Percentiles rank a stretch among this genome's conserved stretches.
phyloP scores from a whole-genome alignment of 2,113 vertebrate species.

The Gila orcuttii region DNA sequence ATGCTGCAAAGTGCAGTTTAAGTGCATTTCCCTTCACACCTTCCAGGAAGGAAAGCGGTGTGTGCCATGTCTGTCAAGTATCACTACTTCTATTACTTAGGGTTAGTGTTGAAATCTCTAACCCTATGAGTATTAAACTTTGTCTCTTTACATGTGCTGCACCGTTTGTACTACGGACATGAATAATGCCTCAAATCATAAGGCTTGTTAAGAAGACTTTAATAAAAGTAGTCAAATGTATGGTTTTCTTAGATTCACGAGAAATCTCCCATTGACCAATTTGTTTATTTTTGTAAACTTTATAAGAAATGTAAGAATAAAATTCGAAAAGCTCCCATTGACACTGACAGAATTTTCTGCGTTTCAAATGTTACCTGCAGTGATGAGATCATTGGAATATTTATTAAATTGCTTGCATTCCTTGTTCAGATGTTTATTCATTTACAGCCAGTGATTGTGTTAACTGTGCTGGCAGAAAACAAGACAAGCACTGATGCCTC shows the following conservation, averaged over 20 bases:
- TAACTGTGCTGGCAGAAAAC: not conserved
- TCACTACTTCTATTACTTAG: not conserved
- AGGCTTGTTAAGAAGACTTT: no score
- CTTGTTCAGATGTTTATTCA: not conserved
- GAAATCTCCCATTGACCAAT: not conserved
- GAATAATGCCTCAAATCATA: not conserved
- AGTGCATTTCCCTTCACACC: conserved; percentile 17
- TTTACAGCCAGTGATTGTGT: not conserved
- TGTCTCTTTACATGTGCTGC: not conserved
- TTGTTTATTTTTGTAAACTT: not conserved
- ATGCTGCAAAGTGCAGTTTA: not conserved
- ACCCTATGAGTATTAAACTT: not conserved
- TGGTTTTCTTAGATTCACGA: not conserved
- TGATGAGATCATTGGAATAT: not conserved
- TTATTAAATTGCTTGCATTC: not conserved
- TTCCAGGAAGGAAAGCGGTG: not conserved
- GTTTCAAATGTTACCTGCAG: not conserved
- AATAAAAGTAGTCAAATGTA: not conserved
- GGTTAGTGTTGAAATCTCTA: not conserved
- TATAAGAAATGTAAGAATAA: not conserved
- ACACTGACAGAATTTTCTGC: not conserved
- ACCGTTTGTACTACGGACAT: not conserved
- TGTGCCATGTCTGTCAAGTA: not conserved
- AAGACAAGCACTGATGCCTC: not conserved
- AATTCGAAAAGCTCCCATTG: not conserved